phyloP scores from a whole-genome alignment of 2,113 vertebrate genomes.

The Actinemys pallida region DNA sequence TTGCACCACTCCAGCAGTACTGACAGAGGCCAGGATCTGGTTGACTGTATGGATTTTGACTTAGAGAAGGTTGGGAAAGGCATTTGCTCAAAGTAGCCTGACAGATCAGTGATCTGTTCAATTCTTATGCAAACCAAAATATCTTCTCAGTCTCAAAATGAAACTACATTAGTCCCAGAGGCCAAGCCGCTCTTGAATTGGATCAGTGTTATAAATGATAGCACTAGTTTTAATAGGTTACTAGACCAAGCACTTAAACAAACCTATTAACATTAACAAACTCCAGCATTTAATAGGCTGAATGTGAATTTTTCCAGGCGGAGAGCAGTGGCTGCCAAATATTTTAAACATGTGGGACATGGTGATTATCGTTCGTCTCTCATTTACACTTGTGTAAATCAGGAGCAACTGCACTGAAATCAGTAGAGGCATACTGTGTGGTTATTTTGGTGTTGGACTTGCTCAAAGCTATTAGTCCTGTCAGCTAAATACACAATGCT shows the following conservation, averaged over 20 bases:
- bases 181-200: not conserved
- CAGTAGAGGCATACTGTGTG: not conserved
- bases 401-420: not conserved
- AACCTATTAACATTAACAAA: not conserved
- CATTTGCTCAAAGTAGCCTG: not conserved
- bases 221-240: not conserved
- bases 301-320: not conserved
- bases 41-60: not conserved
- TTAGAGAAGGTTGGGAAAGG: not conserved
- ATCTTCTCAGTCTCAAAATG: not conserved
- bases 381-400: not conserved
- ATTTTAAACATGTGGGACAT: not conserved
- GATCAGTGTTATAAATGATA: not conserved
- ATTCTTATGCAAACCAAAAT: not conserved
- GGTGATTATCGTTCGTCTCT: not conserved
- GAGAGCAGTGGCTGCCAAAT: not conserved
- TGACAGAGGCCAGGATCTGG: not conserved
- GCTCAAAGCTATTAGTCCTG: not conserved
- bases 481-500: not conserved
- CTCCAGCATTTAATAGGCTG: not conserved
- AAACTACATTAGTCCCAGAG: not conserved
- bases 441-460: not conserved
- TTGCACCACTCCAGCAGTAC: too few species aligned
- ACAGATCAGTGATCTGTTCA: not conserved
- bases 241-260: not conserved